Evolutionary conservation across 2,113 vertebrate species (phyloP).

Genomic region (Egretta garzetta): DNA sequence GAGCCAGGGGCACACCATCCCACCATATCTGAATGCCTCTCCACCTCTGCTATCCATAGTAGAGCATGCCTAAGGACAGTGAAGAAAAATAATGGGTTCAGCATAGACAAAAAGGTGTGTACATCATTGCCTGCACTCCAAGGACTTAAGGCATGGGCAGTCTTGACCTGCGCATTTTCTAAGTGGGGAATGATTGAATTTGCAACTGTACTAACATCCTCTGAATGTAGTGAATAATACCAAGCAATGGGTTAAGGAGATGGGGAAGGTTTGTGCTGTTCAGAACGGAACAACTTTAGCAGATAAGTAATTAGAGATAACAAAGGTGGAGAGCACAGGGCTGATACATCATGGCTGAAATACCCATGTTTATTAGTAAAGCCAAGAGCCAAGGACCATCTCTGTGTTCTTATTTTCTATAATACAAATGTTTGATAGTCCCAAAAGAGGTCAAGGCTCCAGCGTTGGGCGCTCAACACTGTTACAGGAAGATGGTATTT

Average conservation of each 20-base stretch:
- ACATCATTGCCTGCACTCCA: background rate
- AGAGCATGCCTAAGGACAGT: background rate
- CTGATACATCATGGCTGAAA: background rate
- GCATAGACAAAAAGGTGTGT: background rate
- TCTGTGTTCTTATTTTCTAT: background rate
- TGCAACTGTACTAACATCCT: background rate
- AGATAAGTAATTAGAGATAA: conserved; percentile 25
- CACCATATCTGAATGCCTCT: background rate
- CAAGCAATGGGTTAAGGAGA: background rate
- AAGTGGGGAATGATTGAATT: background rate
- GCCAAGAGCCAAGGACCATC: background rate
- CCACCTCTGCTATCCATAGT: background rate
- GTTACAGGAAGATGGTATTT: conserved; percentile 6
- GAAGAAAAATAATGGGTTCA: background rate
- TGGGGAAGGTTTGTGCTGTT: background rate
- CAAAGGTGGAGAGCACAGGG: background rate
- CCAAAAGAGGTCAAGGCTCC: background rate
- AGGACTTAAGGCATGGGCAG: background rate
- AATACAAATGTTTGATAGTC: background rate
- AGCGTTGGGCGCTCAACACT: background rate
- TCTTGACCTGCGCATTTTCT: background rate
- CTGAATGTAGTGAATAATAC: background rate
- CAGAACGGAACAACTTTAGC: background rate
- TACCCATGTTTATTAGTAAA: background rate
- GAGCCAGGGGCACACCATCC: background rate